phyloP scores from a whole-genome alignment of 2,888 invertebrate species.

The Steinernema carpocapsae region DNA sequence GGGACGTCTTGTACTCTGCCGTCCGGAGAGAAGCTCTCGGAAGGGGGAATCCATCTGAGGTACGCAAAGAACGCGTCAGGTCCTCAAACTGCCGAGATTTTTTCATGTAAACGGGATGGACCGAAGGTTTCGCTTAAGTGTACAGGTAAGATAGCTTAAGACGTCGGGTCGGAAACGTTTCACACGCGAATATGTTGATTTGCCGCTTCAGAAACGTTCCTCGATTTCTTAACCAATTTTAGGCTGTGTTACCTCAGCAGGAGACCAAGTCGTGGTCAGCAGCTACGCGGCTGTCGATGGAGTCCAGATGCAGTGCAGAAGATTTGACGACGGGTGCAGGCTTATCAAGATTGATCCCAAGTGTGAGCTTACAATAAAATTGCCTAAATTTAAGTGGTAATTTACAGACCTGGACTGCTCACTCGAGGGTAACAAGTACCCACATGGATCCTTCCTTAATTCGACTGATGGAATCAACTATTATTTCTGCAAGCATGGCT shows the following conservation, averaged over 20 bases:
- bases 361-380: conserved; percentile 42
- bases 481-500: conserved; percentile 49
- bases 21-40: conserved; percentile 46
- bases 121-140: conserved; percentile 45
- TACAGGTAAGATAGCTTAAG: conserved; percentile 43
- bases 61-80: conserved; percentile 40
- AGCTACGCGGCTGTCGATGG: conserved; percentile 47
- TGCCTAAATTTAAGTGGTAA: neutral
- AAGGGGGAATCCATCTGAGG: conserved; percentile 43
- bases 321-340: conserved; percentile 49
- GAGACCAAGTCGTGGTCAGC: conserved; percentile 46
- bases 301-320: conserved; percentile 52
- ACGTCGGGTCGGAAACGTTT: too few species aligned
- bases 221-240: neutral
- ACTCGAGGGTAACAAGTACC: conserved; percentile 40
- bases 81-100: conserved; percentile 47
- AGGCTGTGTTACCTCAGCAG: conserved; percentile 47
- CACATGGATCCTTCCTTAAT: conserved; percentile 46
- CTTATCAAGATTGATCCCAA: conserved; percentile 52
- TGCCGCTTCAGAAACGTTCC: neutral
- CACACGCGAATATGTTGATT: conserved; percentile 3
- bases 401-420: conserved; percentile 50
- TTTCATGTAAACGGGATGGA: conserved; percentile 47
- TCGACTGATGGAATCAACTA: conserved; percentile 43
- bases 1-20: conserved; percentile 48